Base-by-base conservation (phyloP, 2,113 vertebrate species). In the Eolophus roseicapilla region DNA sequence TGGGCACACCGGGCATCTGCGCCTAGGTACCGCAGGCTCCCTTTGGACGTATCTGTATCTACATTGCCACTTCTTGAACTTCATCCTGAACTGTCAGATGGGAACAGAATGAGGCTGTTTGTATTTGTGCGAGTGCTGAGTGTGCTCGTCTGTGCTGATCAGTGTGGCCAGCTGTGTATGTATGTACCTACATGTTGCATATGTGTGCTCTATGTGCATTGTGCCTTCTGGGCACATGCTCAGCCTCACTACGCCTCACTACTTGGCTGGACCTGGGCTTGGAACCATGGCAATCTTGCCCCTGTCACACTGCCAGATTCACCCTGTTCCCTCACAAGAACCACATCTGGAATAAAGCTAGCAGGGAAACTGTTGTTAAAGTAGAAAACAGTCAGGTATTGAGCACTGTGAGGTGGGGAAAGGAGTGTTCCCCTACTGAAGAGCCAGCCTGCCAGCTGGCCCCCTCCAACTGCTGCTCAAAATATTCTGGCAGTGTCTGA, bases 401-500 rank as follows among this genome's bases (percentile, higher is more conserved):
- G 35, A 88, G 44, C 44, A 28, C 10, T 70, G 29, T 31, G 50
- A 92, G 41, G 11, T 4, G 7, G 7, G 27, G 12, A 86, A 62
- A 75, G 23, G 16, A 69, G 10, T 6, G 17, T 6, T 91, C 65
- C 41, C 33, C 37, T 80, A 46, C 17, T 11, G 4, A 7, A 6
- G 49, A 82, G 49, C 6, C 60, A 70, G 19, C 20, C 63, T 83
- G 68, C 15, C 65, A 84, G 49, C 60, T 85, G 78, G 19, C 27
- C 10, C 35, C 44, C 50, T 82, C 52, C 74, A 90, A 28, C 55
- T 71, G 79, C 82, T 88, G 79, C 71, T 95, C 44, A n/a, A 82
- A 92, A 95, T 95, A 88, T 21, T 88, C 79, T 93, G 82, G 75
- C 82, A 82, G 46, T 71, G 62, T 49, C 75, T 87, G 82, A 92